Evolutionary conservation across 1,140 invertebrate species (phyloP), one percentile per base, ranked within the genome.

Genomic region (Adoxophyes honmai): DNA sequence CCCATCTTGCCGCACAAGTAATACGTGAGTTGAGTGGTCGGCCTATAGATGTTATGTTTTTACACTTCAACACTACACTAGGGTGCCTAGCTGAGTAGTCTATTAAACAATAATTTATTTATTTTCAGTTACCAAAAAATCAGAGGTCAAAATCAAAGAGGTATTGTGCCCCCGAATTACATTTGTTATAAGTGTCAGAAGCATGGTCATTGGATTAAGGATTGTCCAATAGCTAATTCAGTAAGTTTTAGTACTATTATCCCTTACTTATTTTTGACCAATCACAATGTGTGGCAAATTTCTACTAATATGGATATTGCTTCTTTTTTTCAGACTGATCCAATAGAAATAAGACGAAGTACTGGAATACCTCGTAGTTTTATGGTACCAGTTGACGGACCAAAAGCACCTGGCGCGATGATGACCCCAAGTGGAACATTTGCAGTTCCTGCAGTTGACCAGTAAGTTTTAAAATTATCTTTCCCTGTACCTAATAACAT

Each of bases 351-450:
- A 35, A 96, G 96, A 75, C 94, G 98, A 75, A 98, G 95, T 75
- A 99, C 98, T 57, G 98, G 98, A n/a, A 99, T 99, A 76, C 98
- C 98, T 13, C 91, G 95, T 59, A 98, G 97, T 90, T 98, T 99
- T 90, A 97, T 99, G 93, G 96, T 98, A 59, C 94, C 95, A 33
- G 96, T 97, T 4, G 95, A 97, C 75, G 95, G 96, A 54, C 96
- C 96, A 36, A 92, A 94, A 80, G 94, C 95, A 66, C 96, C 95
- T 66, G 97, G 97, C 53, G 97, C 97, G 37, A 95, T 98, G 93
- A 94, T 98, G 90, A 98, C 96, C n/a, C 94, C 95, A 53, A 94
- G 94, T 64, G 97, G 98, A 71, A 94, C 95, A 52, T 98, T 95
- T 91, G 97, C 96, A 71, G 96, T 98, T 34, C 97, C 96, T 51